A percentile compares a stretch with the other conserved stretches of the same genome.
These are phyloP conservation scores for Xestia c-nigrum DNA, from an alignment of 2,888 invertebrate genomes.

Conservation along the genomic window DNA sequence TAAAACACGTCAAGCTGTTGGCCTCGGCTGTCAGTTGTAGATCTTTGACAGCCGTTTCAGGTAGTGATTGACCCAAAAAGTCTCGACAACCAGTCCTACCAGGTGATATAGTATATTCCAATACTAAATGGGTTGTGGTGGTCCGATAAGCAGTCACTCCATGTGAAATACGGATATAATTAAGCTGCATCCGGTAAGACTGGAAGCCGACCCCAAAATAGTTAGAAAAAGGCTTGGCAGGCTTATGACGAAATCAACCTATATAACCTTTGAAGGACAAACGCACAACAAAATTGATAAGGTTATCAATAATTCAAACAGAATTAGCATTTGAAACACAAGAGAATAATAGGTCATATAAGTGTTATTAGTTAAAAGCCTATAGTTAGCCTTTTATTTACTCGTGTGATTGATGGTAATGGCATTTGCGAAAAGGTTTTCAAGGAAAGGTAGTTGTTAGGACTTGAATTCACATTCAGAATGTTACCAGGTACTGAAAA, in stretches of 20 bases:
- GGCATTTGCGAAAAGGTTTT: not conserved
- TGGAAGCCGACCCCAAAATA: no score
- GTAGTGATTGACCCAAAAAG: no score
- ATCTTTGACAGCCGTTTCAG: no score
- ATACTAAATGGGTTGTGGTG: no score
- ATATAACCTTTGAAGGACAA: not conserved
- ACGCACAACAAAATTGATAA: not conserved
- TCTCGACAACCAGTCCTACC: no score
- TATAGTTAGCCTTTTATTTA: conserved; percentile 11
- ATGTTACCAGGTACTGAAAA: not conserved
- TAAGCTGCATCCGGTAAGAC: no score
- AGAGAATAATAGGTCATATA: conserved; percentile 5
- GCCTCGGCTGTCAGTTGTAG: no score
- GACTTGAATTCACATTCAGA: not conserved
- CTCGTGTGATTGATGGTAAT: conserved; percentile 5
- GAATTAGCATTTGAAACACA: conserved; percentile 1
- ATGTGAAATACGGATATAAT: no score
- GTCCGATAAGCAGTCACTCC: no score
- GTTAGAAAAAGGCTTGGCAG: no score
- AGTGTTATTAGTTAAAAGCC: conserved; percentile 15
- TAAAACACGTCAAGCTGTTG: no score
- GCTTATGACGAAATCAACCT: not conserved
- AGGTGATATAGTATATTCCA: no score
- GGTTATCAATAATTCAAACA: not conserved
- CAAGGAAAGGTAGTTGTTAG: not conserved